Base-by-base conservation (phyloP, 2,888 invertebrate species). In the Druceiella hillmani region DNA sequence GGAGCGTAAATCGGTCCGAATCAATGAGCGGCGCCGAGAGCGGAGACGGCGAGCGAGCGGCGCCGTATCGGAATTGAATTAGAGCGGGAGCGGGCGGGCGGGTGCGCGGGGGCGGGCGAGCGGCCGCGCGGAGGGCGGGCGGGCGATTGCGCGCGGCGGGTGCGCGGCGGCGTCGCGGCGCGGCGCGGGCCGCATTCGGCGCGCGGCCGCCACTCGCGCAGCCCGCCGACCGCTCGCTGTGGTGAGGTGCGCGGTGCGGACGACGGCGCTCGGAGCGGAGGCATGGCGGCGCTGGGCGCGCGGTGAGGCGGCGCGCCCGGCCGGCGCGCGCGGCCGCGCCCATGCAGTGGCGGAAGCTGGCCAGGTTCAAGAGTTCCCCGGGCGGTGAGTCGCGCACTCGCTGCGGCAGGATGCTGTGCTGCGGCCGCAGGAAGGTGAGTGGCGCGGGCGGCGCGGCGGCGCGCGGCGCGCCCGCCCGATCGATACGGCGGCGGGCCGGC, bases 391-490 rank as follows among this genome's bases (percentile, higher is more conserved):
- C 69, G 62, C 80, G 82, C 76, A 83, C 83, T 79, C 83, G 83
- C 79, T 75, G 75, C 71, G 75, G 76, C 75, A 84, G 81, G 79
- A 89, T 89, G 89, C 87, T 89, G 79, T 89, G 89, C 82, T 89
- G 89, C 82, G 89, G 89, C 79, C 85, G 89, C 75, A 87, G 88
- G 78, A 89, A 89, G 87, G 89, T 89, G 74, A 79, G 74, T 53
- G 6, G 58, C 60, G 52, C 63, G 71, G 63, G 72, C 73, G 64
- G 66, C 73, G 62, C n/a, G n/a, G n/a, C n/a, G n/a, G 58, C 64
- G 61, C 62, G 63, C 66, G 66, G 17, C 17, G 16, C 36, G 22
- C 27, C n/a, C 5, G 58, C 60, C 52, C 63, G 71, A 64, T 72
- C 73, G 64, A 66, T 74, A 62, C n/a, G n/a, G n/a, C n/a, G n/a